Conservation (phyloP, 2,113 vertebrate species). For the Zapornia atra region DNA sequence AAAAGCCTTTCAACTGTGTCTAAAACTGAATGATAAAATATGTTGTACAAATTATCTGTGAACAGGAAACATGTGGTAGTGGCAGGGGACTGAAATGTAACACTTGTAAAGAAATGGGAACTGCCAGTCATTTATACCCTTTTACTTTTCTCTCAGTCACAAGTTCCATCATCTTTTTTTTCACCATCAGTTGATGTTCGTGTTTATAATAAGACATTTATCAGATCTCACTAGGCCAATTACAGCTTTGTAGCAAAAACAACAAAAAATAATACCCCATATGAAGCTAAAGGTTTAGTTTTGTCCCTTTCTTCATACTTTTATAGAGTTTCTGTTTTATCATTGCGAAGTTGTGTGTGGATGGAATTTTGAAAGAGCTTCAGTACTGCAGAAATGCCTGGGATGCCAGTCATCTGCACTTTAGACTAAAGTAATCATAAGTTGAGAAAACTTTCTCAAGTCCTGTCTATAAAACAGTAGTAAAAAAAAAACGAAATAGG, state of each 20-base stretch:
- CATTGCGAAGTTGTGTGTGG: background rate
- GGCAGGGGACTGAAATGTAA: slow-evolving; percentile 87
- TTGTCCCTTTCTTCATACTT: background rate
- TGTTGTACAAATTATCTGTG: slow-evolving; percentile 92
- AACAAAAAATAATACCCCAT: slow-evolving; percentile 49
- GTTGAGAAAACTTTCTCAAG: slow-evolving; percentile 24
- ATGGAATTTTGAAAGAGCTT: slow-evolving; percentile 57
- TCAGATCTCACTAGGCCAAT: slow-evolving; percentile 70
- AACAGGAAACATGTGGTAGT: slow-evolving; percentile 89
- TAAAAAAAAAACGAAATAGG: slow-evolving; percentile 17
- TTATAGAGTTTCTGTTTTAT: slow-evolving; percentile 44
- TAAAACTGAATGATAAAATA: slow-evolving; percentile 91
- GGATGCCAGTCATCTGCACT: background rate
- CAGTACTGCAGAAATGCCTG: background rate
- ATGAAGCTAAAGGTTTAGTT: slow-evolving; percentile 51
- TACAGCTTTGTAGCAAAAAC: slow-evolving; percentile 68
- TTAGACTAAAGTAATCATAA: slow-evolving; percentile 48
- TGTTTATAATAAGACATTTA: slow-evolving; percentile 75
- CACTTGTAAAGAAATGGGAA: slow-evolving; percentile 88
- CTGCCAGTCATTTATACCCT: slow-evolving; percentile 82
- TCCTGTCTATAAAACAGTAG: background rate
- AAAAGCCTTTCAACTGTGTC: slow-evolving; percentile 91
- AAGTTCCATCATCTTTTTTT: slow-evolving; percentile 74
- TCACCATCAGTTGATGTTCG: slow-evolving; percentile 59
- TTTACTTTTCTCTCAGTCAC: slow-evolving; percentile 73